Percentiles rank a stretch among this genome's conserved stretches.
Evolutionary conservation across 2,888 invertebrate genomes (phyloP).

Genomic region (Quadroppia sp.): DNA sequence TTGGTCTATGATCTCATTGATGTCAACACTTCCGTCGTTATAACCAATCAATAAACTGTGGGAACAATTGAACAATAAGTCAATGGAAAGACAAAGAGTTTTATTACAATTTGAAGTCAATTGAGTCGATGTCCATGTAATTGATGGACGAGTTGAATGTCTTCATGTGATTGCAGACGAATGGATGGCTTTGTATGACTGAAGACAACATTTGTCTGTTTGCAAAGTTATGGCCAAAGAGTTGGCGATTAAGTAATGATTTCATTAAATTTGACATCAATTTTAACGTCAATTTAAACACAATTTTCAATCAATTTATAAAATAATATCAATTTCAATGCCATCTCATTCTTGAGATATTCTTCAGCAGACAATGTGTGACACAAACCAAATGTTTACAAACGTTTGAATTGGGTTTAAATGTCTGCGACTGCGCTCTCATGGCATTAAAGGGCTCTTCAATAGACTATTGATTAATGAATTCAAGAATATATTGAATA

Average conservation of each 20-base stretch:
- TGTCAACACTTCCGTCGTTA: constrained; percentile 2
- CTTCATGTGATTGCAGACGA: constrained; percentile 22
- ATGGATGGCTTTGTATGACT: not conserved
- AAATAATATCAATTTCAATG: no score
- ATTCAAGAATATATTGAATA: no score
- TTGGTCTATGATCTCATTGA: constrained; percentile 15
- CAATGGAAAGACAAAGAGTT: not conserved
- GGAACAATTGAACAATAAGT: not conserved
- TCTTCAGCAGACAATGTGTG: no score
- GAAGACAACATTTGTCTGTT: not conserved
- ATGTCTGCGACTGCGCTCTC: no score
- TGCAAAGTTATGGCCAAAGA: not conserved
- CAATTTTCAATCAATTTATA: no score
- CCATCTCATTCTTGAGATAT: no score
- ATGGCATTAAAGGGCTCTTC: no score
- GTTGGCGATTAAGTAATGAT: not conserved
- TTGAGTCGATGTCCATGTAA: constrained; percentile 32
- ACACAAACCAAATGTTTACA: no score
- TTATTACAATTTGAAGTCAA: constrained; percentile 11
- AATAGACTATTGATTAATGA: no score
- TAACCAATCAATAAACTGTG: constrained; percentile 28
- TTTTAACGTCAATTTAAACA: not conserved
- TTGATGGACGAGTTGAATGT: constrained; percentile 25
- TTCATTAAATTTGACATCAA: not conserved
- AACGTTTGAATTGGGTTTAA: no score